Base-by-base conservation (phyloP, 2,113 vertebrate genomes). In the Dicrurus megarhynchus region DNA sequence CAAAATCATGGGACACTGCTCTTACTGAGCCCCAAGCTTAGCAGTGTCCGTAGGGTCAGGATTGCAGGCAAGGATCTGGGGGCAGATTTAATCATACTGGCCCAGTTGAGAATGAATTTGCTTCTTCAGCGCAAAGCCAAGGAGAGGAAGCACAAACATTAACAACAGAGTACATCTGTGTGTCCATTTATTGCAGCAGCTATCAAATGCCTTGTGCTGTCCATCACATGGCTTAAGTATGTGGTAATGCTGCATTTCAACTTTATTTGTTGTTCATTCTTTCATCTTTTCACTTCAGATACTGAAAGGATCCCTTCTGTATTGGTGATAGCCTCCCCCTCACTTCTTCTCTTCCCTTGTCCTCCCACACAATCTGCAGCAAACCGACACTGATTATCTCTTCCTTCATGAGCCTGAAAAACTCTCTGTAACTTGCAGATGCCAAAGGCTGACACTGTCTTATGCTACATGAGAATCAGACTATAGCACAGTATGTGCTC, bases 251-350 rank as follows among this genome's bases (percentile, higher is more conserved):
- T 71, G 46, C 60, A 44, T 41, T 81, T 75, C 41, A 75, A 74
- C 82, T 53, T 63, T 20, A 78, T 56, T 60, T 79, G 21, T 80
- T 80, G 60, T 42, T 93, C 65, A 70, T 83, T 86, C 56, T 94
- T 94, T 93, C 90, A 93, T 94, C 75, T 86, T 95, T 90, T 84
- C 82, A 78, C 44, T 94, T 87, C 41, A 93, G 78, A 89, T 79
- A 94, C 61, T 69, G 80, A 87, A 93, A 87, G 76, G 80, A 78
- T 84, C 53, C 55, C 27, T 84, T 90, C 68, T 84, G 83, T 90
- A 39, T 41, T 27, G 56, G 63, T 60, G 56, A 70, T 64, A 67
- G 39, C 44, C 52, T 91, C 65, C 73, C 79, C 73, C 84, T 80
- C 90, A 42, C 16, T 94, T 77, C 33, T 93, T 71, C 76, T 55